Evolutionary conservation across 2,888 invertebrate species (phyloP), one percentile per base, ranked within the genome.

Genomic region (Lypha dubia): DNA sequence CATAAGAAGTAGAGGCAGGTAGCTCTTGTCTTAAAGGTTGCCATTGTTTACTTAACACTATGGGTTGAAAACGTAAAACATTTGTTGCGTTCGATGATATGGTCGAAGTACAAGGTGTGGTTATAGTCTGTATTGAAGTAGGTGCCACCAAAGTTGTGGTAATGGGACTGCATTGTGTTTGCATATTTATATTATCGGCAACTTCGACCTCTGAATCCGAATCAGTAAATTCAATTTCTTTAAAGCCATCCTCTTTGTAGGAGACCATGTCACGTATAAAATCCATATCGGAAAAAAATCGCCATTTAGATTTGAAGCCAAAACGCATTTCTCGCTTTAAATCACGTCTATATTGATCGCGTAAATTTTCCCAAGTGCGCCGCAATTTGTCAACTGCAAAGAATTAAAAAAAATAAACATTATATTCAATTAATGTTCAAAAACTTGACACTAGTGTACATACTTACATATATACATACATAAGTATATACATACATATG

Each of bases 261-360:
- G 85, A 73, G 22, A 88, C 76, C 81, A 84, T 84, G 1, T 58
- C 9, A 32, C 86, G 86, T 56, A 87, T 71, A 17, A 88, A 88
- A n/a, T 84, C 65, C 88, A 88, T 88, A n/a, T 86, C 85, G 15
- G 85, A 9, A 67, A 86, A 88, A 49, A 88, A 87, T 11, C 82
- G 77, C 89, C 89, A 89, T 46, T 87, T 87, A 0, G 88, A 86
- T 17, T 83, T 86, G n/a, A 71, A 68, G 1, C 85, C 88, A 62
- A 86, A 83, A n/a, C 24, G 46, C 1, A 84, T 24, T 41, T 68
- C 83, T 7, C 87, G 87, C 38, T 88, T 89, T 17, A 86, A 84
- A 38, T 89, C 88, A 0, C 88, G 87, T 7, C 88, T 84, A 44
- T 87, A 87, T 84, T 89, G 88, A 79, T 88, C 88, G 6, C 88